Evolutionary conservation across 2,888 invertebrate genomes (phyloP).

Genomic region (Diarsia dahlii): DNA sequence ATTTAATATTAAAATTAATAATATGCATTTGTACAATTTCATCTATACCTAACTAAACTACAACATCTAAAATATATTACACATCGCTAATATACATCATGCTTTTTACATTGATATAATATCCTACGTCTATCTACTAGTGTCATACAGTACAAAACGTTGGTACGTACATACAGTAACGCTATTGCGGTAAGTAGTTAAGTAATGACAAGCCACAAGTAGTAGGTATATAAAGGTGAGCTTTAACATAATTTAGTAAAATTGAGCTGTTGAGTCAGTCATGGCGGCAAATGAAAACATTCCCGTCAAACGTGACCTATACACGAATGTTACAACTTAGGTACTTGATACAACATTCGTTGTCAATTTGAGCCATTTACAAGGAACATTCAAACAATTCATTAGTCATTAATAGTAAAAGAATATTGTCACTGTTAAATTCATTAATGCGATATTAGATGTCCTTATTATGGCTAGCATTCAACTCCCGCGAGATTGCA

Average conservation of each 20-base stretch:
- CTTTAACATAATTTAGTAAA: constrained; percentile 72
- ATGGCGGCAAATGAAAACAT: constrained; percentile 48
- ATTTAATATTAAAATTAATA: constrained; percentile 87
- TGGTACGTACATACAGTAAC: constrained; percentile 72
- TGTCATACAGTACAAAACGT: constrained; percentile 79
- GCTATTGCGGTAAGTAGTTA: constrained; percentile 71
- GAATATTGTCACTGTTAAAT: constrained; percentile 69
- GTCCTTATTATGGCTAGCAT: constrained; percentile 43
- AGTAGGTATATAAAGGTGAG: constrained; percentile 67
- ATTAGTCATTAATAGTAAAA: constrained; percentile 59
- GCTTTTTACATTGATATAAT: constrained; percentile 87
- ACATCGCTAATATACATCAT: constrained; percentile 88
- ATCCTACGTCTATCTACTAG: constrained; percentile 79
- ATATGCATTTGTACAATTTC: constrained; percentile 90
- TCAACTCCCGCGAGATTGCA: constrained; percentile 35
- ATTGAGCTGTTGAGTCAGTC: constrained; percentile 75
- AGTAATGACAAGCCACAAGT: constrained; percentile 73
- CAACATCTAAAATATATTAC: constrained; percentile 88
- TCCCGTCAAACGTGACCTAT: constrained; percentile 29
- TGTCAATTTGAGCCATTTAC: constrained; percentile 64
- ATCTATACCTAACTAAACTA: constrained; percentile 89
- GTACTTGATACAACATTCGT: constrained; percentile 35
- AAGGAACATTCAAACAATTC: constrained; percentile 66
- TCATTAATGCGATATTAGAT: constrained; percentile 57
- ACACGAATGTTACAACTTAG: constrained; percentile 28